Conservation (phyloP, 2,113 vertebrate species). For the Equus quagga region DNA sequence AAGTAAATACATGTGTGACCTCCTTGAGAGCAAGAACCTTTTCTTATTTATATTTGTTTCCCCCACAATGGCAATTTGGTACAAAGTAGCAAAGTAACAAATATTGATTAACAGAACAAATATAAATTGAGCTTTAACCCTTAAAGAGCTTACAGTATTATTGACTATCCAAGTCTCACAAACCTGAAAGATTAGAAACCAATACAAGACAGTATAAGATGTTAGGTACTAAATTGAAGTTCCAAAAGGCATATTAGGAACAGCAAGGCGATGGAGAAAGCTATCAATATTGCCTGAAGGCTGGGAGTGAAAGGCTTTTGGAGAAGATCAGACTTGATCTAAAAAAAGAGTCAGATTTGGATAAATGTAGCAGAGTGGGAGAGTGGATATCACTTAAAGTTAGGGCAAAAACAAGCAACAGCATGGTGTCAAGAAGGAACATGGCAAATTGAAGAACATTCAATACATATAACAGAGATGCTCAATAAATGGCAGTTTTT, state of each 20-base stretch:
- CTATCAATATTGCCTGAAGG: not conserved
- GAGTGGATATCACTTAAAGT: not conserved
- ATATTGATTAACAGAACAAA: constrained; percentile 61
- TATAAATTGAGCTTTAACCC: not conserved
- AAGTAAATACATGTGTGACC: not conserved
- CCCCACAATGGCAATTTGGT: not conserved
- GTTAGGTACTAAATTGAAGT: not conserved
- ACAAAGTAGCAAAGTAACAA: constrained; percentile 20
- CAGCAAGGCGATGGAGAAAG: not conserved
- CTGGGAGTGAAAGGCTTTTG: not conserved
- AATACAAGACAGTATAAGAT: not conserved
- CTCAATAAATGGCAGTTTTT: not conserved
- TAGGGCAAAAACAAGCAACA: not conserved
- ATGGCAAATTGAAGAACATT: not conserved
- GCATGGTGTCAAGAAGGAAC: not conserved
- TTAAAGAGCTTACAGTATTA: not conserved
- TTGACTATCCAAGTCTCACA: not conserved
- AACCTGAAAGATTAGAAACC: not conserved
- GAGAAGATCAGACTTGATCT: constrained; percentile 5
- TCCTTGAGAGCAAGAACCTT: constrained; percentile 22
- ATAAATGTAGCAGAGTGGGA: not conserved
- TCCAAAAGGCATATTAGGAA: not conserved
- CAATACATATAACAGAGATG: not conserved
- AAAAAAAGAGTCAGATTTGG: not conserved
- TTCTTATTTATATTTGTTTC: constrained; percentile 49